Evolutionary conservation across 2,797 vertebrate species (phyloP).

Genomic region (Pipistrellus pygmaeus): DNA sequence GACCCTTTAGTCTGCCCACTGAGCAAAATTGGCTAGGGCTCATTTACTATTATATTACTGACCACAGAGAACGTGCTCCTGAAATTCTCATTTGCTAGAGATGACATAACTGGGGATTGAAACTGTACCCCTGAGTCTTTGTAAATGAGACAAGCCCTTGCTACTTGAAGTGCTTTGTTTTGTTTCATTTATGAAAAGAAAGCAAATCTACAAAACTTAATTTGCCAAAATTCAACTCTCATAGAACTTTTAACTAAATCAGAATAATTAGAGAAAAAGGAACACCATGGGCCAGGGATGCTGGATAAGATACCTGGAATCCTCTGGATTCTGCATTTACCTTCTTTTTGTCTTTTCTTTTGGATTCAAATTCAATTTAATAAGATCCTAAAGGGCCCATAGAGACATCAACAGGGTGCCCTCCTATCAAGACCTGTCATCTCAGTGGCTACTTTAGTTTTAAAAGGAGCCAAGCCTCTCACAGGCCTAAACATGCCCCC

Average conservation of each 20-base stretch:
- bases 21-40: background rate
- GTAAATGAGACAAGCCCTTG: background rate
- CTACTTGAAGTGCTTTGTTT: conserved; percentile 59
- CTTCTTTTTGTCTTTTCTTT: background rate
- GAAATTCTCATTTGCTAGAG: conserved; percentile 53
- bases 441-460: background rate
- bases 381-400: background rate
- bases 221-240: background rate
- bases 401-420: background rate
- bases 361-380: background rate
- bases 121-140: background rate
- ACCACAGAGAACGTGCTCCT: background rate
- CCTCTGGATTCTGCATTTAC: background rate
- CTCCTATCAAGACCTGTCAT: background rate
- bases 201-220: background rate
- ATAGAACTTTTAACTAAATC: background rate
- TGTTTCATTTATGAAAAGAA: conserved; percentile 15
- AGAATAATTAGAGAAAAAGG: background rate
- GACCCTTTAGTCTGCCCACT: too few species aligned
- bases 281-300: background rate
- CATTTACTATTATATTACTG: conserved; percentile 62
- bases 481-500: background rate
- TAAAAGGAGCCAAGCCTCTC: background rate
- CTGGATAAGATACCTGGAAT: rapidly evolving
- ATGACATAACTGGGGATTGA: conserved; percentile 29